A percentile compares a stretch with the other conserved stretches of the same genome.
Conservation (phyloP, 2,888 invertebrate genomes). For the Marasmarcha lunaedactyla region DNA sequence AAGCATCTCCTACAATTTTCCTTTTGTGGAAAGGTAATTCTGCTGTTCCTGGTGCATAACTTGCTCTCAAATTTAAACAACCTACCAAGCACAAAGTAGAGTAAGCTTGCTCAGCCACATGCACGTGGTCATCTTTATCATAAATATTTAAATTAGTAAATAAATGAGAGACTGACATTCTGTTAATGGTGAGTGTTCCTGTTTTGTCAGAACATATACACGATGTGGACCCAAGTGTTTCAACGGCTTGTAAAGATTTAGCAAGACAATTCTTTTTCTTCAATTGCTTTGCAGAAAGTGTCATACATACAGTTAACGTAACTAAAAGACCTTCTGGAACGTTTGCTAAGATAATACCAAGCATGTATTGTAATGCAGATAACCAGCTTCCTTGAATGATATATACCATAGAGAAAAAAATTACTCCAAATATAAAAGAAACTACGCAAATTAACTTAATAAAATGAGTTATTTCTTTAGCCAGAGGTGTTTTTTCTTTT, state of each 20-base stretch:
- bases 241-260: constrained; percentile 82
- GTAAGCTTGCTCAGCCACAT: constrained; percentile 34
- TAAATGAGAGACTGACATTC: constrained; percentile 79
- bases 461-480: constrained; percentile 81
- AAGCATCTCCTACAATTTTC: constrained; percentile 77
- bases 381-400: constrained; percentile 74
- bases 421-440: constrained; percentile 74
- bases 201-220: constrained; percentile 86
- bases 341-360: constrained; percentile 83
- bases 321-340: constrained; percentile 83
- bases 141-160: constrained; percentile 75
- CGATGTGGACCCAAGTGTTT: constrained; percentile 82
- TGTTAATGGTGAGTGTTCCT: constrained; percentile 80
- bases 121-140: constrained; percentile 70
- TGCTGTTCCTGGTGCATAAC: constrained; percentile 70
- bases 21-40: constrained; percentile 48
- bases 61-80: constrained; percentile 79
- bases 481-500: constrained; percentile 79
- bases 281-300: constrained; percentile 80
- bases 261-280: constrained; percentile 81
- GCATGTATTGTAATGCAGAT: constrained; percentile 75
- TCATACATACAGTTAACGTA: constrained; percentile 82
- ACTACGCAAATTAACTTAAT: constrained; percentile 78
- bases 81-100: constrained; percentile 56
- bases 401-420: constrained; percentile 79